A percentile compares a stretch with the other conserved stretches of the same genome.
phyloP scores from a whole-genome alignment of 2,888 invertebrate genomes.

The Gibbula magus region DNA sequence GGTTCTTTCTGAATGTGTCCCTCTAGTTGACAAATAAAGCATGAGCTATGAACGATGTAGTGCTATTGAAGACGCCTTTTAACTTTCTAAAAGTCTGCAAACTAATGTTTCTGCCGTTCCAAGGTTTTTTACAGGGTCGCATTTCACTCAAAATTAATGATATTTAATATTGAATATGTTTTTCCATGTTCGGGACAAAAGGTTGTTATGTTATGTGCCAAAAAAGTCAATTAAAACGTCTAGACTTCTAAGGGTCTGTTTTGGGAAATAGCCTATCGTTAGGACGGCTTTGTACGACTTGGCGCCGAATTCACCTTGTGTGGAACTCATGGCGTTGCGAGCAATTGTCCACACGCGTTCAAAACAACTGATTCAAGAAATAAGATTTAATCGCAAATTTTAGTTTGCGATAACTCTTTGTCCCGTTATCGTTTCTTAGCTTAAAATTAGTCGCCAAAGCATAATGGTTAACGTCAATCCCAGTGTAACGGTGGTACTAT shows the following conservation, averaged over 20 bases:
- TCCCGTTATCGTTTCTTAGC: constrained; percentile 26
- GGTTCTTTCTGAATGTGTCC: not conserved
- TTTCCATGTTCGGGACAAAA: constrained; percentile 19
- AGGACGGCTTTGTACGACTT: not conserved
- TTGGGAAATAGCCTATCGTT: constrained; percentile 13
- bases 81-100: constrained; percentile 14
- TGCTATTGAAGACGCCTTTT: not conserved
- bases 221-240: constrained; percentile 20
- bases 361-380: constrained; percentile 20
- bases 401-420: constrained; percentile 19
- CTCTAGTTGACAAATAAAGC: not conserved
- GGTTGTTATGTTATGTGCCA: not conserved
- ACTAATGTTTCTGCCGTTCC: not conserved
- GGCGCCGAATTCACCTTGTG: constrained; percentile 1
- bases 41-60: not conserved
- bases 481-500: not conserved
- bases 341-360: constrained; percentile 13
- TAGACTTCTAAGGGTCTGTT: constrained; percentile 9
- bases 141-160: constrained; percentile 8
- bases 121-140: not conserved
- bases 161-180: constrained; percentile 27
- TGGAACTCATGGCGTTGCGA: not conserved
- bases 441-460: constrained; percentile 2
- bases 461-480: not conserved
- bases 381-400: constrained; percentile 24